phyloP scores from a whole-genome alignment of 2,888 invertebrate genomes.

The Encarsia formosa region DNA sequence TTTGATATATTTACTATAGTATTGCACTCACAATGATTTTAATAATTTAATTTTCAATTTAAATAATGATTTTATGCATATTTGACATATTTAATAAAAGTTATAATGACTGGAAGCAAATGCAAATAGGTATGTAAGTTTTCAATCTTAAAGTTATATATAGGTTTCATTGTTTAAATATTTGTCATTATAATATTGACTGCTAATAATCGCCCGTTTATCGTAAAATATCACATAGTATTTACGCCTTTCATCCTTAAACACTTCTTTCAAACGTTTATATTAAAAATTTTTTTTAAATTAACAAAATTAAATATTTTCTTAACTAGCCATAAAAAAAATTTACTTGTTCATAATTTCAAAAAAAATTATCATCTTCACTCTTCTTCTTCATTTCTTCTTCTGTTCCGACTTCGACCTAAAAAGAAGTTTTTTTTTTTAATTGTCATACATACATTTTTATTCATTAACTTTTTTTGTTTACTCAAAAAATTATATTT shows the following conservation, averaged over 20 bases:
- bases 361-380: not conserved
- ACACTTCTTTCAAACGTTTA: conserved; percentile 1
- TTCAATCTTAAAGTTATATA: conserved; percentile 4
- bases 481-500: not conserved
- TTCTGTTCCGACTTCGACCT: conserved; percentile 44
- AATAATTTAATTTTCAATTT: conserved; percentile 7
- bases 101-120: conserved; percentile 11
- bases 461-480: not conserved
- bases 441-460: not conserved
- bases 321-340: not conserved
- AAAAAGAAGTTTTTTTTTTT: conserved; percentile 7
- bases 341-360: not conserved
- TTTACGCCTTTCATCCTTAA: not conserved
- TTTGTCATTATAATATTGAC: not conserved
- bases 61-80: too few relatives aligned
- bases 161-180: conserved; percentile 1
- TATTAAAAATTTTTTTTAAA: conserved; percentile 1
- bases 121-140: conserved; percentile 11
- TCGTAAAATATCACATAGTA: conserved; percentile 9
- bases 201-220: not conserved
- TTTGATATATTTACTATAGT: conserved; percentile 12
- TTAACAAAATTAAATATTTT: not conserved
- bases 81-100: conserved; percentile 8
- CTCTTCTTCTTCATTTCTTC: conserved; percentile 40
- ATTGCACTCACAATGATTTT: conserved; percentile 12